Evolutionary conservation across 2,888 invertebrate genomes (phyloP).

Genomic region (Habrosyne pyritoides): DNA sequence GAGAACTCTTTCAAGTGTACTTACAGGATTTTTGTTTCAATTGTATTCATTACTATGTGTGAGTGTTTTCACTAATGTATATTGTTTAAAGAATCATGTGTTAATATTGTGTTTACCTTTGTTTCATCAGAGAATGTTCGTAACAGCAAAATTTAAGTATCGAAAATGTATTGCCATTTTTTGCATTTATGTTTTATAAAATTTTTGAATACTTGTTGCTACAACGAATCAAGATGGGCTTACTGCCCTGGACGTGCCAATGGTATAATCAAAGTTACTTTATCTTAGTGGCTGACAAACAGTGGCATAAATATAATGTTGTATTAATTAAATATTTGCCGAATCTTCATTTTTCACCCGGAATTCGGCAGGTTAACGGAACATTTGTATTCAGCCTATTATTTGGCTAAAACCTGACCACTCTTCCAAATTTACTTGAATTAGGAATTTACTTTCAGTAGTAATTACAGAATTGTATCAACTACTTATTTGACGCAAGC

Average conservation of each 20-base stretch:
- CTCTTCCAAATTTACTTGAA: too few relatives aligned
- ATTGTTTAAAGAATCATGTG: conserved; percentile 34
- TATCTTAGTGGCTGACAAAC: background rate
- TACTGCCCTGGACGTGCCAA: conserved; percentile 68
- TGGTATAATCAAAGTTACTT: conserved; percentile 19
- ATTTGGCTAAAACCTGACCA: too few relatives aligned
- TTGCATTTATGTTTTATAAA: conserved; percentile 78
- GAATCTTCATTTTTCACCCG: too few relatives aligned
- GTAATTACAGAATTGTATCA: too few relatives aligned
- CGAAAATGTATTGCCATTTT: conserved; percentile 77
- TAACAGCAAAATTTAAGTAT: conserved; percentile 54
- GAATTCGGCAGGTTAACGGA: too few relatives aligned
- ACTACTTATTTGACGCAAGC: too few relatives aligned
- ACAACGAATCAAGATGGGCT: conserved; percentile 59
- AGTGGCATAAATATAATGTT: background rate
- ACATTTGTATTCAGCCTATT: too few relatives aligned
- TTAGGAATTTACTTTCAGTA: too few relatives aligned
- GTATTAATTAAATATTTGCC: background rate
- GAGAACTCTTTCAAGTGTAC: conserved; percentile 57
- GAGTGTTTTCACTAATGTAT: conserved; percentile 59
- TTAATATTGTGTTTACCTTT: conserved; percentile 48
- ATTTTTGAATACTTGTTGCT: conserved; percentile 61
- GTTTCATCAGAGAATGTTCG: conserved; percentile 47
- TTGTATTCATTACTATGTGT: conserved; percentile 57
- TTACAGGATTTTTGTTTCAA: conserved; percentile 53